Conservation (phyloP, 2,888 invertebrate genomes). For the Drosophila mayaguana region DNA sequence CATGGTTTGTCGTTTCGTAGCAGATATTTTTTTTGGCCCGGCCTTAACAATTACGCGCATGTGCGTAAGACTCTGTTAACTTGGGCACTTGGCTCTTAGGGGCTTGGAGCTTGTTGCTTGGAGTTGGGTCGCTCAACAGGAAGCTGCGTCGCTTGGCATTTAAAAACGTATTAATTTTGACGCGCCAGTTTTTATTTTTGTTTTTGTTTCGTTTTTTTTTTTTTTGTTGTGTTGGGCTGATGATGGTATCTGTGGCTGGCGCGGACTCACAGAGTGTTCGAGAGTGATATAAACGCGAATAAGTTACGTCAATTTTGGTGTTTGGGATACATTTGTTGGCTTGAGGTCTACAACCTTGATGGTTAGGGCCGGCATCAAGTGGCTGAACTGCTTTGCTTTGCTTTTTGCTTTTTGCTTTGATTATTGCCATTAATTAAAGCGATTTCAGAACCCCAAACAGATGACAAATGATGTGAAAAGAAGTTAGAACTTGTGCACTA, state of each 20-base stretch:
- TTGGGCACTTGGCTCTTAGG: slow-evolving; percentile 37
- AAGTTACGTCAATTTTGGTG: slow-evolving; percentile 75
- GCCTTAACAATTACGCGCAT: slow-evolving; percentile 75
- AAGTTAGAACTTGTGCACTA: slow-evolving; percentile 23
- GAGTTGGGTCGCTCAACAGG: slow-evolving; percentile 61
- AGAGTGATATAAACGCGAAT: slow-evolving; percentile 78
- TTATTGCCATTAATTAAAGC: slow-evolving; percentile 73
- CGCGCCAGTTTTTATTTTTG: slow-evolving; percentile 59
- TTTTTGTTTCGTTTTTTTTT: slow-evolving; percentile 16
- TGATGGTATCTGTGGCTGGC: slow-evolving; percentile 76
- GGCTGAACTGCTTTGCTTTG: slow-evolving; percentile 36
- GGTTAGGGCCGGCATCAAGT: slow-evolving; percentile 25
- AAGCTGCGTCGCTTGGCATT: slow-evolving; percentile 79
- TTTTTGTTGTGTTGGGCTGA: slow-evolving; percentile 42
- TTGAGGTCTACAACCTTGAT: slow-evolving; percentile 75
- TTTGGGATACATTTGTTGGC: slow-evolving; percentile 14
- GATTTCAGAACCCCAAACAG: slow-evolving; percentile 40
- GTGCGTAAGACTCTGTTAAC: slow-evolving; percentile 71
- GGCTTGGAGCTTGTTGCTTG: slow-evolving; percentile 10
- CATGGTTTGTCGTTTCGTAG: slow-evolving; percentile 36
- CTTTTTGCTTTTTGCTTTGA: slow-evolving; percentile 53
- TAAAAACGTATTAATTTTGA: slow-evolving; percentile 81
- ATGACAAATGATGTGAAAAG: slow-evolving; percentile 73
- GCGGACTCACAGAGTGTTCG: slow-evolving; percentile 37
- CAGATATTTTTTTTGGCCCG: slow-evolving; percentile 11